A percentile compares a stretch with the other conserved stretches of the same genome.
phyloP scores from a whole-genome alignment of 2,113 vertebrate genomes.

The Cranoglanis bouderius region DNA sequence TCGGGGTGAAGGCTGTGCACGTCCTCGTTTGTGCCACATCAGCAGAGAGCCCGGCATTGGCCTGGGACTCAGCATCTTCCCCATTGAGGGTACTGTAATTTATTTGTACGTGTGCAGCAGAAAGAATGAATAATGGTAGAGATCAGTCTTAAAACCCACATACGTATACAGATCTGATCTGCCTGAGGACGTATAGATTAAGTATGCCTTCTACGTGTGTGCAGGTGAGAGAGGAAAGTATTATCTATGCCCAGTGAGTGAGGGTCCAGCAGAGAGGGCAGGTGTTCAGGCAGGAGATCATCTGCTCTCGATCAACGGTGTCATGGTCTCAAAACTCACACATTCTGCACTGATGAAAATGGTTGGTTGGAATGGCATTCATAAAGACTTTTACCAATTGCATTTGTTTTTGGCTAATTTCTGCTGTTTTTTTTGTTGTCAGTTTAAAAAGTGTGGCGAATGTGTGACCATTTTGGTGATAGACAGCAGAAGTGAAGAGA shows the following conservation, averaged over 20 bases:
- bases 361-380: slow-evolving; percentile 63
- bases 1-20: slow-evolving; percentile 60
- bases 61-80: slow-evolving; percentile 77
- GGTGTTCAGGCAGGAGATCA: slow-evolving; percentile 80
- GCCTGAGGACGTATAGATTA: background rate
- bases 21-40: slow-evolving; percentile 82
- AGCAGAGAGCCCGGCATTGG: slow-evolving; percentile 65
- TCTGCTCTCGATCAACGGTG: slow-evolving; percentile 87
- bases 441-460: slow-evolving; percentile 79
- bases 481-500: slow-evolving; percentile 76
- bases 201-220: slow-evolving; percentile 15
- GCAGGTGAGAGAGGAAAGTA: slow-evolving; percentile 79
- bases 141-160: background rate
- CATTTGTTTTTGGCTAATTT: background rate
- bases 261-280: slow-evolving; percentile 81
- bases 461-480: slow-evolving; percentile 84
- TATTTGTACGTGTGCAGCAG: background rate
- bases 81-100: slow-evolving; percentile 60
- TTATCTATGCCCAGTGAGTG: slow-evolving; percentile 71
- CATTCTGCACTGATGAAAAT: slow-evolving; percentile 71
- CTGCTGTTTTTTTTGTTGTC: slow-evolving; percentile 32
- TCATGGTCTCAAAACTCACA: slow-evolving; percentile 71
- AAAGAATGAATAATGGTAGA: background rate
- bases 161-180: background rate
- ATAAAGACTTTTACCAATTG: background rate